Percentiles rank a stretch among this genome's conserved stretches.
Conservation (phyloP, 2,113 vertebrate genomes). For the Lichenostomus cassidix region DNA sequence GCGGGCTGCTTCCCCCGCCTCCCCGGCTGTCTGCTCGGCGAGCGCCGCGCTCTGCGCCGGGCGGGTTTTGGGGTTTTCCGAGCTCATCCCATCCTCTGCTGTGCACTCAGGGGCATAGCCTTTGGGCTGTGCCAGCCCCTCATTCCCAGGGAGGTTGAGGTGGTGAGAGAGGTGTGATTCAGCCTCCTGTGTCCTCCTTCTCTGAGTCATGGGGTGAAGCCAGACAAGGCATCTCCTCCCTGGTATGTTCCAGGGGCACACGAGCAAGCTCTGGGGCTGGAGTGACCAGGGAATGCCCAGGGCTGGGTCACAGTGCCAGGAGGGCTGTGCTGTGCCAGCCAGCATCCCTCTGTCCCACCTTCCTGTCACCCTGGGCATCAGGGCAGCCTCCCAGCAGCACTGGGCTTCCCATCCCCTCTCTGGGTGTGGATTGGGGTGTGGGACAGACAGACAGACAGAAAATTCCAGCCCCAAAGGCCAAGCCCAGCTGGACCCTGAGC, state of each 20-base stretch:
- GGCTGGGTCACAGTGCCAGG: rapidly evolving
- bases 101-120: rapidly evolving
- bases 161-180: not conserved
- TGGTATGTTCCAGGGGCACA: not conserved
- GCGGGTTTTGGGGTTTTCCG: not conserved
- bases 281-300: not conserved
- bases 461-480: not conserved
- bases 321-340: not conserved
- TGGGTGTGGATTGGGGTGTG: not conserved
- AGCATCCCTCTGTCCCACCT: not conserved
- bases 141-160: not conserved
- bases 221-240: not conserved
- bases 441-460: not conserved
- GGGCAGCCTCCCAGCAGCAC: not conserved
- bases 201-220: not conserved
- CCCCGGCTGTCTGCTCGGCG: constrained; percentile 14
- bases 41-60: rapidly evolving
- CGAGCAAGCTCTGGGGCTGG: not conserved
- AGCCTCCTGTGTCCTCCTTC: not conserved
- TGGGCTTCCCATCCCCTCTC: not conserved
- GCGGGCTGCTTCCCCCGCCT: not conserved
- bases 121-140: rapidly evolving
- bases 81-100: not conserved
- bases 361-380: not conserved
- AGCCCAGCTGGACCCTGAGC: not conserved